Evolutionary conservation across 2,113 vertebrate species (phyloP), one percentile per base, ranked within the genome.

Genomic region (Onychostruthus taczanowskii): DNA sequence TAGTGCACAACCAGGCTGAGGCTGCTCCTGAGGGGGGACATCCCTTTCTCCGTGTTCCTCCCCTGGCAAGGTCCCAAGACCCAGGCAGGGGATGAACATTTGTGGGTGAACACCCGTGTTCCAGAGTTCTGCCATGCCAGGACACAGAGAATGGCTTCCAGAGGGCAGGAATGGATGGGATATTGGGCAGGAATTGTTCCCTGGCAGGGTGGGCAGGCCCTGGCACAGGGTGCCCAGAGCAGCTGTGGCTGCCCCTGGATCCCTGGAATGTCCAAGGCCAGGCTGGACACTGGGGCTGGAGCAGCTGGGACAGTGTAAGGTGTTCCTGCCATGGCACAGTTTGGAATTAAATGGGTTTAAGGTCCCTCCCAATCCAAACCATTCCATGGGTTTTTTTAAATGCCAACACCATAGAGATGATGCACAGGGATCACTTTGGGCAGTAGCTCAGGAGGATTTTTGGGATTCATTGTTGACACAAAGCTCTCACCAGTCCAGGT

Each of bases 11-110:
- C 2, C 2, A 44, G 41, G 63, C 21, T 35, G 22, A 30, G 49
- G 19, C 52, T 18, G 22, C 26, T 53, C 61, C 39, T 17, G 41
- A 10, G 17, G 44, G 18, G 18, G 13, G 7, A 17, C 33, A 46
- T 13, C 15, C 7, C 1, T 12, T 22, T 13, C 43, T 49, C 24
- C 4, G 0, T 6, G 52, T 16, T 56, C 27, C 69, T 74, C 27
- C 23, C 6, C 20, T 28, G 9, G 16, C 21, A 11, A 21, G 31
- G 16, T 23, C 37, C 52, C 39, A 3, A 6, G 9, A 9, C 3
- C 3, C 27, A 18, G 11, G 52, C 58, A 17, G 43, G 2, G 46
- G 23, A 7, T 33, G 55, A 44, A 43, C 5, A 5, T 19, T 31
- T 22, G 47, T 8, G 3, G 6, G 10, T 30, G 58, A 59, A 56